These are phyloP conservation scores for Girardinus metallicus DNA, from an alignment of 2,797 vertebrate species.

Conservation along the genomic window DNA sequence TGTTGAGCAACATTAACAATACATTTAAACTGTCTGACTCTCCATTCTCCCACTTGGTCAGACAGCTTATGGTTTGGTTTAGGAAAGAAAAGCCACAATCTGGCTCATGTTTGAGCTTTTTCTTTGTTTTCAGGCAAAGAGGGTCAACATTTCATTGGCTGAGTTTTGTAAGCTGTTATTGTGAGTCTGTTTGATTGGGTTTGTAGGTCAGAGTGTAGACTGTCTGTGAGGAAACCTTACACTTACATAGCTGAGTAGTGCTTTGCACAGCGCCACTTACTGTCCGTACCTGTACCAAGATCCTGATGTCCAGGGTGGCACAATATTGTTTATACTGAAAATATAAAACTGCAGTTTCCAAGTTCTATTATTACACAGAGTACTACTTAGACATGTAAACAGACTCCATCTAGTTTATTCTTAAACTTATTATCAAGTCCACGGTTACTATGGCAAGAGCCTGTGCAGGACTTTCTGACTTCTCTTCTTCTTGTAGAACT, in stretches of 20 bases:
- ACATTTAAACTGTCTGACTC: constrained; percentile 42
- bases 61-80: constrained; percentile 44
- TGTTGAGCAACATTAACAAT: constrained; percentile 53
- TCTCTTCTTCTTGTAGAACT: constrained; percentile 1
- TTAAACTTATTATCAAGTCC: background rate
- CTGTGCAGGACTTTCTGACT: background rate
- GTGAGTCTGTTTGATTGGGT: constrained; percentile 13
- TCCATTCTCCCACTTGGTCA: constrained; percentile 31
- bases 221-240: constrained; percentile 5
- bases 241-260: background rate
- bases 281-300: background rate
- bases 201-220: constrained; percentile 31
- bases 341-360: background rate
- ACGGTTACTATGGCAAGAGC: background rate
- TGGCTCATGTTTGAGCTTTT: constrained; percentile 21
- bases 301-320: background rate
- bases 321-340: background rate
- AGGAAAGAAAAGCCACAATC: constrained; percentile 7
- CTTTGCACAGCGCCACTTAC: background rate
- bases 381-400: background rate
- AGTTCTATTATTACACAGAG: background rate
- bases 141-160: constrained; percentile 5
- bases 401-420: background rate
- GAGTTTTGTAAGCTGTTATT: constrained; percentile 35
- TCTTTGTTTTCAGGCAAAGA: constrained; percentile 33